Base-by-base conservation (phyloP, 2,888 invertebrate species). In the Thecophora atra region DNA sequence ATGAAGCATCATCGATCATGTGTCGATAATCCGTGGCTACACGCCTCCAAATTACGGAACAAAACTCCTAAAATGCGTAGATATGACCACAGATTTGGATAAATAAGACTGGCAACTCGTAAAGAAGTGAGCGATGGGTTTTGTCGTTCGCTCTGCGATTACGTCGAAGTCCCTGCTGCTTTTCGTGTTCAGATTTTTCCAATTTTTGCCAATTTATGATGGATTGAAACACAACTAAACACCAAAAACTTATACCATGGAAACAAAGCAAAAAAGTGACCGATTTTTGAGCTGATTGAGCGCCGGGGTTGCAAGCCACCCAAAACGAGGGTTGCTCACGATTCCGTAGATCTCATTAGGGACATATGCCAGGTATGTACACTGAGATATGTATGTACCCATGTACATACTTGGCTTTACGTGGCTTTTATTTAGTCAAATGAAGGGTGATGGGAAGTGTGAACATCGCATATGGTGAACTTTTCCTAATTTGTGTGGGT, bases 1-100 rank as follows among this genome's bases (percentile, higher is more conserved):
- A 37, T 37, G n/a, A 13, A 44, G 19, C 42, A 60, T 64, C 70
- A 82, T 82, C 82, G 82, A 82, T 82, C 82, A 82, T 80, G 80
- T 79, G 77, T 80, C 79, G 80, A 78, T 82, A 82, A 82, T 82
- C 82, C 82, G 79, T 81, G 81, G 77, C 76, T 79, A 78, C 80
- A 82, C 82, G 82, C 82, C 82, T 82, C 81, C 19, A 58, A 58
- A 58, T 24, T 17, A 28, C 8, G 4, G 5, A 15, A 15, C 60
- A 24, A 62, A 60, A 47, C 1, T 8, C 30, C 15, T 11, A 52
- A 7, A 70, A 68, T 21, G 44, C 51, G 26, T 26, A 24, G 1
- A 69, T 63, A 63, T 62, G 44, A 56, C 28, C 64, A 64, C 51
- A 37, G 37, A 37, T 37, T 37, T 37, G 19, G 52, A 52, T 52